Evolutionary conservation across 53 echinoderm and acorn worm genomes (phyloP).

Genomic region (Apostichopus leukothele): DNA sequence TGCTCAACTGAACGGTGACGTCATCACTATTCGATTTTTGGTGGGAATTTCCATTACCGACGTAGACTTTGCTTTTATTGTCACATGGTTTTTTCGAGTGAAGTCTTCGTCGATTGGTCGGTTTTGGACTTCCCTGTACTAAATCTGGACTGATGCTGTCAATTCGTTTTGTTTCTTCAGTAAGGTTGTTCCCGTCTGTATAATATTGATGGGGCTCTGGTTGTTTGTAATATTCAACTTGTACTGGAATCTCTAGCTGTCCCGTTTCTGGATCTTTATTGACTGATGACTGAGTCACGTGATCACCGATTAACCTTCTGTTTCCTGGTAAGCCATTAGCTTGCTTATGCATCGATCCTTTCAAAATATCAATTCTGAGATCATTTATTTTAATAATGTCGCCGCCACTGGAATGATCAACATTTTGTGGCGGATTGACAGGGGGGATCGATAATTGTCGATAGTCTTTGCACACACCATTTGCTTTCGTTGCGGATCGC

Average conservation of each 20-base stretch:
- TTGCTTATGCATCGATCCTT: not conserved
- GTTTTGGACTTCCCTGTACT: conserved; percentile 44
- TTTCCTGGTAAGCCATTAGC: not conserved
- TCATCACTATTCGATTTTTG: conserved; percentile 28
- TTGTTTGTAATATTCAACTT: not conserved
- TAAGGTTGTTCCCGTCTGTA: not conserved
- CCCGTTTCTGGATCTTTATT: conserved; percentile 38
- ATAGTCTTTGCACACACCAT: not conserved
- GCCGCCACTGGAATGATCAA: not conserved
- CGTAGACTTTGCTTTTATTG: conserved; percentile 7
- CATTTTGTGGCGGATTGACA: not conserved
- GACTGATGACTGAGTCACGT: not conserved
- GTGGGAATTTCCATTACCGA: conserved; percentile 4
- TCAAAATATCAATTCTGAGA: not conserved
- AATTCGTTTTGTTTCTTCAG: not conserved
- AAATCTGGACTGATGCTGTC: conserved; percentile 34
- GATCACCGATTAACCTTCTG: not conserved
- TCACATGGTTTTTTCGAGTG: conserved; percentile 16
- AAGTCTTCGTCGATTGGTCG: conserved; percentile 9
- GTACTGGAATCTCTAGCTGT: conserved; percentile 2
- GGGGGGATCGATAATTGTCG: not conserved
- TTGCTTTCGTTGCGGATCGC: not conserved
- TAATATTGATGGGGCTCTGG: not conserved
- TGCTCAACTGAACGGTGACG: not conserved
- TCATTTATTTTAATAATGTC: conserved; percentile 17